phyloP scores from a whole-genome alignment of 2,888 invertebrate genomes.

The Chloroclystis v-ata region DNA sequence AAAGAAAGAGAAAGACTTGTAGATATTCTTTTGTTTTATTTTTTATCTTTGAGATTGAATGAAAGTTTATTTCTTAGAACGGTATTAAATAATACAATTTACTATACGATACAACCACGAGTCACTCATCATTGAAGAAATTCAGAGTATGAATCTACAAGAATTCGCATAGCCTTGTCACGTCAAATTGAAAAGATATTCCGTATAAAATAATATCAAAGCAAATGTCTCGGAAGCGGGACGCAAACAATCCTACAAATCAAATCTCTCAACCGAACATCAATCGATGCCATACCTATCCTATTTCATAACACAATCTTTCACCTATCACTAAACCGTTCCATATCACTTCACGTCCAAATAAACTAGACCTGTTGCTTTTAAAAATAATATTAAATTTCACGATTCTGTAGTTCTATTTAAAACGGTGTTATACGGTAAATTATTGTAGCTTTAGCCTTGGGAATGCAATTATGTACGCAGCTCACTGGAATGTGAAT shows the following conservation, averaged over 20 bases:
- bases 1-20: conserved; percentile 15
- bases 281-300: conserved; percentile 22
- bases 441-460: conserved; percentile 31
- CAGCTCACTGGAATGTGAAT: conserved; percentile 34
- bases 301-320: conserved; percentile 22
- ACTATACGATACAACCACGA: too few relatives aligned
- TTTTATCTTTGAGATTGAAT: conserved; percentile 14
- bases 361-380: conserved; percentile 28
- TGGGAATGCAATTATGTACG: conserved; percentile 42
- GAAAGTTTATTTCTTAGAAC: conserved; percentile 15
- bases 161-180: too few relatives aligned
- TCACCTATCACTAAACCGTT: conserved; percentile 25
- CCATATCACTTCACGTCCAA: conserved; percentile 22
- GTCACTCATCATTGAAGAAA: too few relatives aligned
- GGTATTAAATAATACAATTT: too few relatives aligned
- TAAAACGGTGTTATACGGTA: conserved; percentile 14
- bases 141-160: too few relatives aligned
- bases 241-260: conserved; percentile 11
- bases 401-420: conserved; percentile 17
- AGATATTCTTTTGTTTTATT: conserved; percentile 27
- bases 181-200: neutral
- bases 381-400: conserved; percentile 8
- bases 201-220: neutral
- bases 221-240: neutral
- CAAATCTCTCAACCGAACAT: conserved; percentile 8